Evolutionary conservation across 2,888 invertebrate genomes (phyloP).

Genomic region (Dynastes hyllus): DNA sequence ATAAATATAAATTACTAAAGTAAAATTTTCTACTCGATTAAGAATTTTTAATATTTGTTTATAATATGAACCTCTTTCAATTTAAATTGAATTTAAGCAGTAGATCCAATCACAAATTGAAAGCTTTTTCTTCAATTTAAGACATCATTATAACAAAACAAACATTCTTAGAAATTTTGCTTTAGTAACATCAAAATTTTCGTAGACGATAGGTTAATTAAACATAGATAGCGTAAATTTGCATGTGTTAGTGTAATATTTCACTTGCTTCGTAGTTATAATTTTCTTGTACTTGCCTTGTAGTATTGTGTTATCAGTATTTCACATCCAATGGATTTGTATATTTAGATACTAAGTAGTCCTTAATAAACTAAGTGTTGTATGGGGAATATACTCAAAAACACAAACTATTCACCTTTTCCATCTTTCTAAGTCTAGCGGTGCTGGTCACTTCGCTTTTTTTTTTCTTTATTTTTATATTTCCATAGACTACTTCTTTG

Average conservation of each 20-base stretch:
- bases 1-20: neutral
- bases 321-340: conserved; percentile 28
- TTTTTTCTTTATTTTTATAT: conserved; percentile 16
- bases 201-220: conserved; percentile 24
- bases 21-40: conserved; percentile 1
- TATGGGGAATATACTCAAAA: conserved; percentile 47
- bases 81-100: no score
- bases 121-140: no score
- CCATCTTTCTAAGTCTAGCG: conserved; percentile 13
- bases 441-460: conserved; percentile 32
- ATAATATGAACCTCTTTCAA: no score
- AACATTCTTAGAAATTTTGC: neutral
- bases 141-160: no score
- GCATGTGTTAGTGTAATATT: conserved; percentile 38
- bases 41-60: no score
- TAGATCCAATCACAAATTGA: no score
- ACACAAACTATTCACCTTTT: neutral
- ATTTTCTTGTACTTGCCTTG: conserved; percentile 32
- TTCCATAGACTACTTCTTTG: neutral
- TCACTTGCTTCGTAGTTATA: conserved; percentile 34
- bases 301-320: conserved; percentile 39
- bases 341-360: conserved; percentile 37
- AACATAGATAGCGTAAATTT: conserved; percentile 4
- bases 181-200: conserved; percentile 7
- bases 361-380: conserved; percentile 40